Conservation (phyloP, 2,113 vertebrate species). For the Andinoacara biseriatus region DNA sequence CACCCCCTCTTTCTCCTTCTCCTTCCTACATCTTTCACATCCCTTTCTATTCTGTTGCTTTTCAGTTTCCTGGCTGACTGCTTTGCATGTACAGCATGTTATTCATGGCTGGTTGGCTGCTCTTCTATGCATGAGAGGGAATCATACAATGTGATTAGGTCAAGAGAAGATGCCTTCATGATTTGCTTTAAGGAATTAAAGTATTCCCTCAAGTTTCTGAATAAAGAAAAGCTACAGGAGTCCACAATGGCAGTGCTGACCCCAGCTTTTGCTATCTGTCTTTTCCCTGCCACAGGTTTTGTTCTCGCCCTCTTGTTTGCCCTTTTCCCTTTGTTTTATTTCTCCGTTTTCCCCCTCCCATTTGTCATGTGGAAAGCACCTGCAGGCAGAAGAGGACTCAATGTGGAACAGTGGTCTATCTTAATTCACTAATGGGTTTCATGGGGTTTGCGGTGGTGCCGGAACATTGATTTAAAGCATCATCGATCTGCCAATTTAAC, state of each 20-base stretch:
- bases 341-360: slow-evolving; percentile 32
- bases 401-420: slow-evolving; percentile 61
- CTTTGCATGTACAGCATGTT: slow-evolving; percentile 45
- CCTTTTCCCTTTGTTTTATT: slow-evolving; percentile 63
- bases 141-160: slow-evolving; percentile 5
- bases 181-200: neutral
- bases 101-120: slow-evolving; percentile 9
- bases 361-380: slow-evolving; percentile 62
- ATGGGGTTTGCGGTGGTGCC: slow-evolving; percentile 66
- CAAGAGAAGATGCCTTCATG: neutral
- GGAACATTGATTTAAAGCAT: slow-evolving; percentile 77
- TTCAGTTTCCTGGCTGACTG: slow-evolving; percentile 22
- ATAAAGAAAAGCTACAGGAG: slow-evolving; percentile 19
- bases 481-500: slow-evolving; percentile 74
- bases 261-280: slow-evolving; percentile 27
- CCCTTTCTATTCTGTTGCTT: slow-evolving; percentile 14
- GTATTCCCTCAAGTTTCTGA: neutral
- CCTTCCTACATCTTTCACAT: slow-evolving; percentile 22
- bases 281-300: slow-evolving; percentile 29
- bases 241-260: slow-evolving; percentile 14
- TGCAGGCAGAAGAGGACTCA: slow-evolving; percentile 55
- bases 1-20: slow-evolving; percentile 16
- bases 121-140: slow-evolving; percentile 13
- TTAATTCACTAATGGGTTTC: slow-evolving; percentile 77
- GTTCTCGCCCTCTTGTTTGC: slow-evolving; percentile 37